Evolutionary conservation across 2,113 vertebrate species (phyloP).

Genomic region (Callipepla californica): DNA sequence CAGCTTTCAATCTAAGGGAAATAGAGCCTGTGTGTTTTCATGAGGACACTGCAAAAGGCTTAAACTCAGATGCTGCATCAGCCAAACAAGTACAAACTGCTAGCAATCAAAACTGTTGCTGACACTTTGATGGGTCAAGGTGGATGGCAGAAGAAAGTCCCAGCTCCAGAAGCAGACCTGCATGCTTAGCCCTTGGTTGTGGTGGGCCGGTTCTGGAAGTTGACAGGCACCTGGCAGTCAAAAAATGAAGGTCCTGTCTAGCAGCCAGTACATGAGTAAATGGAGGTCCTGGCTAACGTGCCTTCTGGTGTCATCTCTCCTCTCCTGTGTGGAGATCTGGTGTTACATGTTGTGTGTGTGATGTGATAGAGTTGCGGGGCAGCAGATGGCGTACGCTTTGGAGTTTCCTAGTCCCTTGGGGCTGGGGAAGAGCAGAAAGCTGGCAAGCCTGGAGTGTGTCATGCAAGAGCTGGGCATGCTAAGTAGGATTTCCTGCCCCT

Average conservation of each 20-base stretch:
- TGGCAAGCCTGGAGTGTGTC: not conserved
- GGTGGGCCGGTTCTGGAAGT: not conserved
- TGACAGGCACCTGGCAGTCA: not conserved
- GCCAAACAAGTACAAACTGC: not conserved
- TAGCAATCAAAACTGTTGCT: not conserved
- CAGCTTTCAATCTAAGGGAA: not conserved
- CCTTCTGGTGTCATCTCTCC: not conserved
- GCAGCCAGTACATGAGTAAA: not conserved
- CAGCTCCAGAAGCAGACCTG: rapidly evolving
- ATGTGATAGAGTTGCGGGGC: not conserved
- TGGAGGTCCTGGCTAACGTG: not conserved
- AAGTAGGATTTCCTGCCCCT: not conserved
- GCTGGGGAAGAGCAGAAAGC: not conserved
- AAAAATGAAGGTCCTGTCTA: not conserved
- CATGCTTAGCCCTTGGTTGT: not conserved
- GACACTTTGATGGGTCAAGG: not conserved
- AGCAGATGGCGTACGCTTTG: not conserved
- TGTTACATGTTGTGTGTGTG: not conserved
- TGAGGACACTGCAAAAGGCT: not conserved
- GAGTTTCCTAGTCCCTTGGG: not conserved
- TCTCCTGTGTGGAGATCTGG: not conserved
- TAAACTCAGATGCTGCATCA: not conserved
- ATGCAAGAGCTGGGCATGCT: not conserved
- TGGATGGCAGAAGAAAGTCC: not conserved
- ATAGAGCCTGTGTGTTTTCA: not conserved